phyloP scores from a whole-genome alignment of 2,113 vertebrate species.

The Lota lota region DNA sequence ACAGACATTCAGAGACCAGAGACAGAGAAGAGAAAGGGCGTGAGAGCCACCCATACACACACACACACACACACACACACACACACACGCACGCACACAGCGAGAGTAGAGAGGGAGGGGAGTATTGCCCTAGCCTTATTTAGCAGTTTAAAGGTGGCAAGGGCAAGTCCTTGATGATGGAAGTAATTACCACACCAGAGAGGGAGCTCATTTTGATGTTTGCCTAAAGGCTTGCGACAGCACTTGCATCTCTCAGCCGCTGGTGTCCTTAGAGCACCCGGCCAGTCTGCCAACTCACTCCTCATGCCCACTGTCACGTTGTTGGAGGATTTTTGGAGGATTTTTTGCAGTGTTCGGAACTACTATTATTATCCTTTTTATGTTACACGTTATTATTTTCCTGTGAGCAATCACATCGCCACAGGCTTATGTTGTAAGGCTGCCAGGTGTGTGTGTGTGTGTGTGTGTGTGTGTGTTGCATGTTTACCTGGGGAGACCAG shows the following conservation, averaged over 20 bases:
- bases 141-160: conserved; percentile 9
- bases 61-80: conserved; percentile 14
- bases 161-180: conserved; percentile 33
- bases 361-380: too few relatives aligned
- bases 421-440: too few relatives aligned
- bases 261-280: neutral
- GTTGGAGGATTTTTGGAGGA: too few relatives aligned
- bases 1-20: too few relatives aligned
- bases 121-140: neutral
- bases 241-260: neutral
- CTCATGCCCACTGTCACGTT: too few relatives aligned
- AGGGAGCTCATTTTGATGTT: conserved; percentile 14
- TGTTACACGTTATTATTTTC: too few relatives aligned
- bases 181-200: conserved; percentile 28
- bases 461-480: neutral
- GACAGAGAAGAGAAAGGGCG: too few relatives aligned
- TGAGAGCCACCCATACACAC: too few relatives aligned
- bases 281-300: neutral
- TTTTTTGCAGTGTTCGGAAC: too few relatives aligned
- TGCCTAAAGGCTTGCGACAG: conserved; percentile 18
- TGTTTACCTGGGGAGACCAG: conserved; percentile 39
- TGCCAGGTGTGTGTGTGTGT: too few relatives aligned
- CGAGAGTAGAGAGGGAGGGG: neutral
- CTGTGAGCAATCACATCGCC: too few relatives aligned
- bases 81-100: neutral